Conservation (phyloP, 2,888 invertebrate genomes). For the Diabrotica balteata region DNA sequence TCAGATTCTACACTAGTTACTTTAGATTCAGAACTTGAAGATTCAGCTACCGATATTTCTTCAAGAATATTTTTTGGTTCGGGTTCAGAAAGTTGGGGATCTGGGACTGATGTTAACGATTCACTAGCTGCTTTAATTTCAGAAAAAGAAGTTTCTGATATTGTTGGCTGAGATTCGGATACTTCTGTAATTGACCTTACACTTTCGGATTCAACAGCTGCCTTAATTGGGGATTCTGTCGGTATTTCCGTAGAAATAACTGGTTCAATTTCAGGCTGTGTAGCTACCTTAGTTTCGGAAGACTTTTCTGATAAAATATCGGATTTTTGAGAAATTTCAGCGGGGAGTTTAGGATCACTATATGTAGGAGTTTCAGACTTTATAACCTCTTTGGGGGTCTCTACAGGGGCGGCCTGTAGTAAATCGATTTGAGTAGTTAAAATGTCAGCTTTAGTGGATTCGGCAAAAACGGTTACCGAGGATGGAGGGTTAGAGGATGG, state of each 20-base stretch:
- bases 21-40: background rate
- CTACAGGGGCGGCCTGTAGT: constrained; percentile 35
- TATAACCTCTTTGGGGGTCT: background rate
- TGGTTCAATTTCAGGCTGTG: background rate
- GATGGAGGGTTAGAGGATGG: constrained; percentile 78
- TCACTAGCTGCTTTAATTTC: constrained; percentile 10
- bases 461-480: constrained; percentile 77
- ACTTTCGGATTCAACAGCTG: constrained; percentile 9
- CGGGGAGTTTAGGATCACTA: background rate
- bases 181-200: constrained; percentile 5
- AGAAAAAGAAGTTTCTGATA: constrained; percentile 12
- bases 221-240: background rate
- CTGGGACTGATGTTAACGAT: constrained; percentile 5
- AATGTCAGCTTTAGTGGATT: constrained; percentile 68
- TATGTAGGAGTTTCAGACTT: constrained; percentile 6
- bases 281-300: constrained; percentile 3
- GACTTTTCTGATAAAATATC: background rate
- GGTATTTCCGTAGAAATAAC: background rate
- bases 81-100: constrained; percentile 4
- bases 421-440: constrained; percentile 50
- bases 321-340: constrained; percentile 1
- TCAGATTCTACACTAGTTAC: constrained; percentile 20
- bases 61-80: background rate
- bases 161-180: background rate
- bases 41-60: background rate